Conservation (phyloP, 2,888 invertebrate species). For the Lycophotia porphyrea region DNA sequence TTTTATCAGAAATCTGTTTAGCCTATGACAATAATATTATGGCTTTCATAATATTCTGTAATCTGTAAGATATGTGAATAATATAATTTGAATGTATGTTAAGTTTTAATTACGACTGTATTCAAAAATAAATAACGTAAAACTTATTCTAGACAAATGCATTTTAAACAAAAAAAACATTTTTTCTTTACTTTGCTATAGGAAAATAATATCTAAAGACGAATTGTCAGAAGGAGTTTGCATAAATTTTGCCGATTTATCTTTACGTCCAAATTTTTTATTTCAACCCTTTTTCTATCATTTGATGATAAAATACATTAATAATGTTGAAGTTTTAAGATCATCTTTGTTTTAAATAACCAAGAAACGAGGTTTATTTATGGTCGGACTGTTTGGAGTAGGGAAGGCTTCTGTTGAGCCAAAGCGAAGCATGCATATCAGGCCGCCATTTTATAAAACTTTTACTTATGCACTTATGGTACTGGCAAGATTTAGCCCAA, state of each 20-base stretch:
- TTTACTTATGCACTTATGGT: not conserved
- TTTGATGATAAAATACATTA: conserved; percentile 11
- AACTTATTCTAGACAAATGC: conserved; percentile 55
- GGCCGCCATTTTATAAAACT: not conserved
- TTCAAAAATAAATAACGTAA: conserved; percentile 48
- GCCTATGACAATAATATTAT: conserved; percentile 43
- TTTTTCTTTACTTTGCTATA: conserved; percentile 20
- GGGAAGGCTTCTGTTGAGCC: conserved; percentile 12
- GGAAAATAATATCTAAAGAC: conserved; percentile 30
- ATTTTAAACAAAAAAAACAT: conserved; percentile 35
- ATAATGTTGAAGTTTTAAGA: conserved; percentile 18
- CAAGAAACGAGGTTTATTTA: conserved; percentile 13
- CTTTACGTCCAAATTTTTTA: not conserved
- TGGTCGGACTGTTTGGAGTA: conserved; percentile 20
- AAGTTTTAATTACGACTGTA: conserved; percentile 31
- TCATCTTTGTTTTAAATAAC: conserved; percentile 6
- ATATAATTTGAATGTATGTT: conserved; percentile 43
- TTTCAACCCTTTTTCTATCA: not conserved
- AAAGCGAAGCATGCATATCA: not conserved
- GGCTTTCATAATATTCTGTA: conserved; percentile 48
- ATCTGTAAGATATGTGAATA: conserved; percentile 58
- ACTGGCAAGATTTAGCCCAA: not conserved
- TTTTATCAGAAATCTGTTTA: conserved; percentile 44
- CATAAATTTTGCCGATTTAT: conserved; percentile 1
- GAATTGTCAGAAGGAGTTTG: conserved; percentile 12